Evolutionary conservation across 2,113 vertebrate species (phyloP).

Genomic region (Gadus chalcogrammus): DNA sequence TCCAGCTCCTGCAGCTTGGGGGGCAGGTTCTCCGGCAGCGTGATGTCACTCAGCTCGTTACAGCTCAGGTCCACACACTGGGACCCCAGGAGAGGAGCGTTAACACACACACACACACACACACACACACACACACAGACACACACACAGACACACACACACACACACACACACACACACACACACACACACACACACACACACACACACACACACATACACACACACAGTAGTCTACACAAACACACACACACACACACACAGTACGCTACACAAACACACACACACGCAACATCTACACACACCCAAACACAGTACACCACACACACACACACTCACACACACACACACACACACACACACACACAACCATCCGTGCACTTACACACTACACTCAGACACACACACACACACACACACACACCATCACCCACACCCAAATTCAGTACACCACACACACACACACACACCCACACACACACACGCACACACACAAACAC

Average conservation of each 20-base stretch:
- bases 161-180: no score
- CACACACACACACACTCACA: neutral
- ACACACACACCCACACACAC: neutral
- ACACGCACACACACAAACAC: neutral
- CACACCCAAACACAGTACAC: neutral
- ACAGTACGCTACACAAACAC: neutral
- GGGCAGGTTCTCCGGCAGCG: constrained; percentile 91
- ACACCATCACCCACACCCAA: neutral
- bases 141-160: no score
- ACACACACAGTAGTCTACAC: no score
- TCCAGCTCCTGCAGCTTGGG: constrained; percentile 95
- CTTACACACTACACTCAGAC: no score
- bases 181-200: no score
- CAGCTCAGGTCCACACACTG: constrained; percentile 98
- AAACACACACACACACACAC: no score
- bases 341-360: neutral
- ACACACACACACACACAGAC: neutral
- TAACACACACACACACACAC: neutral
- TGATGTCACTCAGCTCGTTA: constrained; percentile 91
- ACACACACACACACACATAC: no score
- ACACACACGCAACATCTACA: neutral
- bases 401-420: neutral
- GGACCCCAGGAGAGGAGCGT: constrained; percentile 19
- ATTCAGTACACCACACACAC: no score
- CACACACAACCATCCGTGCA: no score